phyloP scores from a whole-genome alignment of 2,797 vertebrate species.

The Mastacembelus armatus region DNA sequence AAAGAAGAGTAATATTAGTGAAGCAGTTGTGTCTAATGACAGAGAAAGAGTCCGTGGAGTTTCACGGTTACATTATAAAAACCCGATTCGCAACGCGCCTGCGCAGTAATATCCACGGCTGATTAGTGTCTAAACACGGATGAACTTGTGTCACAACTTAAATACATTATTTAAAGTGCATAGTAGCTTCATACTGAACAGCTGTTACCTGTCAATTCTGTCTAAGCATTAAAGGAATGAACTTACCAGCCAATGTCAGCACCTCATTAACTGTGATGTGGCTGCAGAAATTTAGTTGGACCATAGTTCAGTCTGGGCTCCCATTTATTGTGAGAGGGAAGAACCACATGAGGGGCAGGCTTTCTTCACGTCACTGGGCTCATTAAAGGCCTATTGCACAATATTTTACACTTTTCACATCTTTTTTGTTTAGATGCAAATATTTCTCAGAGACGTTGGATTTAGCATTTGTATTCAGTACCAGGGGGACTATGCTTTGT shows the following conservation, averaged over 20 bases:
- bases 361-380: fast-evolving
- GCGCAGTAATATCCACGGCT: neutral
- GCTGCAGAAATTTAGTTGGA: slow-evolving; percentile 4
- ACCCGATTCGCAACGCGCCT: slow-evolving; percentile 5
- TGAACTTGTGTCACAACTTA: no score
- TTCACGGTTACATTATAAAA: neutral
- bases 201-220: neutral
- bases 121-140: no score
- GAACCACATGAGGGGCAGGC: slow-evolving; percentile 23
- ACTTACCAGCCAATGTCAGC: slow-evolving; percentile 47
- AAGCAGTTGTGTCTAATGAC: neutral
- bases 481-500: no score
- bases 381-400: slow-evolving; percentile 47
- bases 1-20: no score
- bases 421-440: no score
- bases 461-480: no score
- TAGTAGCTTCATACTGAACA: neutral
- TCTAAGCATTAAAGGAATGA: neutral
- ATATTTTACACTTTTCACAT: neutral
- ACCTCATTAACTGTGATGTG: neutral
- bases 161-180: no score
- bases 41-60: neutral
- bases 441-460: no score
- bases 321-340: slow-evolving; percentile 9
- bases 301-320: neutral